Base-by-base conservation (phyloP, 2,797 vertebrate species). In the Kryptopterus vitreolus region DNA sequence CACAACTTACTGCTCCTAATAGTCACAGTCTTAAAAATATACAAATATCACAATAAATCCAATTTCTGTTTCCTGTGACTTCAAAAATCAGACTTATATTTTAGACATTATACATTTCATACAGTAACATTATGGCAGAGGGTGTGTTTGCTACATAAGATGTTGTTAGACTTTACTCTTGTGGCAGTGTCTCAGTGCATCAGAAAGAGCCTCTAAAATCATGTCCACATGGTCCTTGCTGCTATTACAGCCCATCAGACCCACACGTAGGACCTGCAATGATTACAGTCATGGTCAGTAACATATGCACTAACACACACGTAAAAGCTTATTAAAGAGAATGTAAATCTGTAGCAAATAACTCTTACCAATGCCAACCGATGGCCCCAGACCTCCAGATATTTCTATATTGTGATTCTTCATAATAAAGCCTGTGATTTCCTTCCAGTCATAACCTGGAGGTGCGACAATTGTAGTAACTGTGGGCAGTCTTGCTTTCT, bases 241-340 rank as follows among this genome's bases (percentile, higher is more conserved):
- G n/a, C 96, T 96, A 85, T 99, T 99, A 81, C 91, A 93, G 74
- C 98, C 98, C 95, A 99, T 95, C 73, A 99, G 90, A 50, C 98
- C 98, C 0, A 99, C 96, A 24, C 98, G 95, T 71, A 98, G 88
- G 79, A 99, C 96, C 98, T 99, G 89, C 1, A 48, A 52, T 38
- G 55, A 74, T 18, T 13, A 50, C 4, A 35, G n/a, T n/a, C n/a
- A n/a, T n/a, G 16, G 7, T 68, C 55, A 72, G 58, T 22, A 13
- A 35, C 22, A 53, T 12, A 15, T 15, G 22, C 4, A 68, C 10
- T 48, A 29, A 50, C 26, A 46, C 12, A 82, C n/a, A 59, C 52
- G 35, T 7, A 18, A 74, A 74, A n/a, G 31, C 48, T 57, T 65
- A 29, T 16, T 43, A 18, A 52, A 24, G 3, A 48, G 13, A 70